Conservation (phyloP, 2,888 invertebrate species). For the Chymomyza amoena region DNA sequence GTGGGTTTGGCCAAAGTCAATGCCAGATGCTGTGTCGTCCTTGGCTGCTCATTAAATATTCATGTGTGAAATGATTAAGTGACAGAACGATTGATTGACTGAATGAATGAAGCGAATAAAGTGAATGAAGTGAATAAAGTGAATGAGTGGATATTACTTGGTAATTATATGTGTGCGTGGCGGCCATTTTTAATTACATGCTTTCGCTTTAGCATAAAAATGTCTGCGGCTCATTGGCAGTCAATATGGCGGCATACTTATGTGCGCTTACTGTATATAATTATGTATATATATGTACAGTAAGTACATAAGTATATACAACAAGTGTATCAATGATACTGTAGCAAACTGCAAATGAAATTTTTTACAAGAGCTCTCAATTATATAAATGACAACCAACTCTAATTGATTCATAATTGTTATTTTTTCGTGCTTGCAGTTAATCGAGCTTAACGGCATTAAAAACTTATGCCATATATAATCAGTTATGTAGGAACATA, state of each 20-base stretch:
- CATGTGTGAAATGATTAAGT: not conserved
- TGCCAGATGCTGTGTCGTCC: not conserved
- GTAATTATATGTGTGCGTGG: not conserved
- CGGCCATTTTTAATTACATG: conserved; percentile 1
- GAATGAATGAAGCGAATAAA: not conserved
- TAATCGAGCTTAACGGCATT: not conserved
- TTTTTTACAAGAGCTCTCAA: not conserved
- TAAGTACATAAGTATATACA: not conserved
- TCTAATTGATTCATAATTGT: not conserved
- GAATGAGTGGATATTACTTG: not conserved
- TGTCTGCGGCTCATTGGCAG: not conserved
- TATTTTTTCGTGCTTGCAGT: not conserved
- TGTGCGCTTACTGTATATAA: not conserved
- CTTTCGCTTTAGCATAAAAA: not conserved
- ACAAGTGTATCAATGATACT: not conserved
- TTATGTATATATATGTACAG: no score
- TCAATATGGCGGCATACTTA: no score
- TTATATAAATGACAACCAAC: not conserved
- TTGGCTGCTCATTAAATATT: not conserved
- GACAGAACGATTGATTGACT: not conserved
- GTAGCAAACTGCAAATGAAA: not conserved
- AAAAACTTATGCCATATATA: not conserved
- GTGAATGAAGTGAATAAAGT: not conserved
- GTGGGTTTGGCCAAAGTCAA: not conserved
- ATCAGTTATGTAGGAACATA: no score